phyloP scores from a whole-genome alignment of 1,140 invertebrate genomes.

The Eciton burchellii region DNA sequence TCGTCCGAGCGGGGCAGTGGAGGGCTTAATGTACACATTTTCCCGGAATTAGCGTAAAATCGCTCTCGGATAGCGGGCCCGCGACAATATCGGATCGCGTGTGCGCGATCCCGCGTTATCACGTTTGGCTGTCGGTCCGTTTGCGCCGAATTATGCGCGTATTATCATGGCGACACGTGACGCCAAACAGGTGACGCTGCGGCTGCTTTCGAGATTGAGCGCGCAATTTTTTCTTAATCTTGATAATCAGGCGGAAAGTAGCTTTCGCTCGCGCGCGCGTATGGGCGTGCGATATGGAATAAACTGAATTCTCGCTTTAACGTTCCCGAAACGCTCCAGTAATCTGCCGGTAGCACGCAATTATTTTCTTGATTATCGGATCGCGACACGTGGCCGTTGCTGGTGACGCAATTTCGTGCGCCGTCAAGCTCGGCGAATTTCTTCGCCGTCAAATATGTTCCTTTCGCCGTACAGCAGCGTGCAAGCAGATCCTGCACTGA shows the following conservation, averaged over 20 bases:
- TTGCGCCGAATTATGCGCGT: not conserved
- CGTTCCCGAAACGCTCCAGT: not conserved
- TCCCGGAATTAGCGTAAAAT: constrained; percentile 68
- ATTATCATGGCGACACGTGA: not conserved
- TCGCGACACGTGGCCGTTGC: constrained; percentile 30
- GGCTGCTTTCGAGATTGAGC: not conserved
- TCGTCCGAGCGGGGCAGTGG: constrained; percentile 63
- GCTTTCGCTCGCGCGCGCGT: too few species aligned
- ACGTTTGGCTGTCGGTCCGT: not conserved
- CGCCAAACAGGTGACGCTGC: not conserved
- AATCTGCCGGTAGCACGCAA: constrained; percentile 35
- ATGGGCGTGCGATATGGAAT: not conserved
- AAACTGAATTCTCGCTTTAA: not conserved
- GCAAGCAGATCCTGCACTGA: constrained; percentile 45
- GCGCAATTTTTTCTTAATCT: not conserved
- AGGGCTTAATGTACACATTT: constrained; percentile 70
- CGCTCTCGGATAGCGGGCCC: constrained; percentile 26
- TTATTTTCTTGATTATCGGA: constrained; percentile 46
- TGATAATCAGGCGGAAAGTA: not conserved
- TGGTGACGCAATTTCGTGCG: constrained; percentile 67
- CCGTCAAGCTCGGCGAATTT: constrained; percentile 63
- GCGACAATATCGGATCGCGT: not conserved
- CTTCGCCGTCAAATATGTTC: constrained; percentile 57
- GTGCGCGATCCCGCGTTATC: not conserved
- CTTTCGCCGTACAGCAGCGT: not conserved